phyloP scores from a whole-genome alignment of 2,113 vertebrate species.

The Heptranchias perlo region DNA sequence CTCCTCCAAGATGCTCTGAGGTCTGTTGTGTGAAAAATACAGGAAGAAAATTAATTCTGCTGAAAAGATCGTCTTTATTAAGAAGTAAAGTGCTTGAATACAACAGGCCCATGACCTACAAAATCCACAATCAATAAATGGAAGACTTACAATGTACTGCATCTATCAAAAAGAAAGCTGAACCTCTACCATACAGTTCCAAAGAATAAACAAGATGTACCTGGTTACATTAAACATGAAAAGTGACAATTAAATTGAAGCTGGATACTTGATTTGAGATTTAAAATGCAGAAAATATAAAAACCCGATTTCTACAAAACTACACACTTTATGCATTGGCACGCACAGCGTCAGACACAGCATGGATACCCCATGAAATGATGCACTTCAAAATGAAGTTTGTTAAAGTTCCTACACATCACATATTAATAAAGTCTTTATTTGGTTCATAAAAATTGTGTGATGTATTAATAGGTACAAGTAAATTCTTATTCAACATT shows the following conservation, averaged over 20 bases:
- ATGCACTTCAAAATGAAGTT: constrained; percentile 97
- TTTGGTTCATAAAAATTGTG: constrained; percentile 13
- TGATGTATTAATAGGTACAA: constrained; percentile 37
- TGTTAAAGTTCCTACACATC: constrained; percentile 63
- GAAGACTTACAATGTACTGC: constrained; percentile 43
- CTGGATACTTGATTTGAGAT: not conserved
- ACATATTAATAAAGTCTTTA: constrained; percentile 23
- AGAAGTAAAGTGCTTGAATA: constrained; percentile 54
- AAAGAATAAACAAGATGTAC: constrained; percentile 27
- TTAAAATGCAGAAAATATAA: not conserved
- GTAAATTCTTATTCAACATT: constrained; percentile 22
- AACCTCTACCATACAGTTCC: not conserved
- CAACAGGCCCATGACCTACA: constrained; percentile 50
- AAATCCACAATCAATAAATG: constrained; percentile 45
- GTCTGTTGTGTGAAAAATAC: not conserved
- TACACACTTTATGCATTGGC: constrained; percentile 50
- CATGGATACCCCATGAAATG: constrained; percentile 75
- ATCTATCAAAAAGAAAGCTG: constrained; percentile 39
- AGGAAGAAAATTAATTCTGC: not conserved
- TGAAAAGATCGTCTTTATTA: constrained; percentile 55
- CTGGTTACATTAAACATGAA: constrained; percentile 33
- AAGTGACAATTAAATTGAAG: not conserved
- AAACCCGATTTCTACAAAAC: not conserved
- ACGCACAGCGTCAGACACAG: constrained; percentile 46
- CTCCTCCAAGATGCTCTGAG: not conserved